Evolutionary conservation across 2,888 invertebrate species (phyloP).

Genomic region (Falcaria lacertinaria): DNA sequence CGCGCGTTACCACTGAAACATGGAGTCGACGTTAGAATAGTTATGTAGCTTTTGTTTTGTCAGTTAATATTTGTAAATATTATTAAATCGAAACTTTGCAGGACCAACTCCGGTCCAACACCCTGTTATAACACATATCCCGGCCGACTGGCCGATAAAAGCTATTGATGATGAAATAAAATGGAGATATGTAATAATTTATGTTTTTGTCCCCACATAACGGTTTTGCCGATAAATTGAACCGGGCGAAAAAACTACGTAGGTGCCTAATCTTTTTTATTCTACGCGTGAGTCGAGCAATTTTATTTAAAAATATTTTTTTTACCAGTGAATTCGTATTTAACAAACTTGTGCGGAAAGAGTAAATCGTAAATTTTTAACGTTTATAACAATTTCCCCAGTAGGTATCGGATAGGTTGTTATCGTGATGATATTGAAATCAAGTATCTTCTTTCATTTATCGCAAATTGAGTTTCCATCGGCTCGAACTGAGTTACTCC

Average conservation of each 20-base stretch:
- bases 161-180: neutral
- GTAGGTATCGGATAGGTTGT: constrained; percentile 9
- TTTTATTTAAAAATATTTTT: constrained; percentile 2
- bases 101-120: too few relatives aligned
- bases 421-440: constrained; percentile 25
- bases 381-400: constrained; percentile 10
- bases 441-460: constrained; percentile 27
- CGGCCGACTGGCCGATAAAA: neutral
- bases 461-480: constrained; percentile 23
- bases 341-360: neutral
- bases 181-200: neutral
- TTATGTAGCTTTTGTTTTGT: too few relatives aligned
- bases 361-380: constrained; percentile 6
- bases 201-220: neutral
- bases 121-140: neutral
- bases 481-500: neutral
- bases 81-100: too few relatives aligned
- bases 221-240: neutral
- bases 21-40: too few relatives aligned
- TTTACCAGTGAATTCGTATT: neutral
- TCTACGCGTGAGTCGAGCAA: neutral
- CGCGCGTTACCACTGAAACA: too few relatives aligned
- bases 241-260: neutral
- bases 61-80: too few relatives aligned
- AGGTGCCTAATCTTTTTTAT: constrained; percentile 1